phyloP scores from a whole-genome alignment of 2,888 invertebrate species.

The Standfussiana lucernea region DNA sequence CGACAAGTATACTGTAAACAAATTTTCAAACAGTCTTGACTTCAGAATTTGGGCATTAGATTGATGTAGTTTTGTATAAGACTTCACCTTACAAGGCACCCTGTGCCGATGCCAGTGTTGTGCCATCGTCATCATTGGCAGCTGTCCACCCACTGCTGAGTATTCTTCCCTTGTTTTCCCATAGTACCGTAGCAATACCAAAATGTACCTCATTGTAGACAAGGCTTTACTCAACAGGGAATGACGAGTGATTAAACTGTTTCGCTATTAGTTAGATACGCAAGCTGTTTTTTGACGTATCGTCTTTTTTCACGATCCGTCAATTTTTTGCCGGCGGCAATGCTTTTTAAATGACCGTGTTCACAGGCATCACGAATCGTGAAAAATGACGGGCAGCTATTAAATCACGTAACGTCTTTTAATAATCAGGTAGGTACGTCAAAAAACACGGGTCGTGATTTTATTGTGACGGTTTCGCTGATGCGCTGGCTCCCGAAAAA shows the following conservation, averaged over 20 bases:
- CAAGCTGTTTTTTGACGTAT: too few species aligned
- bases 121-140: neutral
- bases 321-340: too few species aligned
- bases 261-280: constrained; percentile 5
- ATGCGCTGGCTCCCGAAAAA: too few species aligned
- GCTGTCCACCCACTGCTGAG: neutral
- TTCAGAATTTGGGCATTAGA: too few species aligned
- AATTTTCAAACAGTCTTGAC: neutral
- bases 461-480: too few species aligned
- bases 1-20: neutral
- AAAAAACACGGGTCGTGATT: too few species aligned
- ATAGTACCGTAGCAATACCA: neutral
- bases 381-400: too few species aligned
- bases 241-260: constrained; percentile 13
- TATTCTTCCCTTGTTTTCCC: neutral
- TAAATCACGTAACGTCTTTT: too few species aligned
- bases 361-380: too few species aligned
- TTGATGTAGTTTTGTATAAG: neutral
- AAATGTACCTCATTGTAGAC: neutral
- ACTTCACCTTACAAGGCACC: neutral
- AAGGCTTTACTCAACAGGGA: neutral
- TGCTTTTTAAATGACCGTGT: too few species aligned
- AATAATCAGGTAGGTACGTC: too few species aligned
- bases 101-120: neutral
- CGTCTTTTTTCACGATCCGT: too few species aligned